Evolutionary conservation across 1,140 invertebrate species (phyloP).

Genomic region (Papilio dardanus): DNA sequence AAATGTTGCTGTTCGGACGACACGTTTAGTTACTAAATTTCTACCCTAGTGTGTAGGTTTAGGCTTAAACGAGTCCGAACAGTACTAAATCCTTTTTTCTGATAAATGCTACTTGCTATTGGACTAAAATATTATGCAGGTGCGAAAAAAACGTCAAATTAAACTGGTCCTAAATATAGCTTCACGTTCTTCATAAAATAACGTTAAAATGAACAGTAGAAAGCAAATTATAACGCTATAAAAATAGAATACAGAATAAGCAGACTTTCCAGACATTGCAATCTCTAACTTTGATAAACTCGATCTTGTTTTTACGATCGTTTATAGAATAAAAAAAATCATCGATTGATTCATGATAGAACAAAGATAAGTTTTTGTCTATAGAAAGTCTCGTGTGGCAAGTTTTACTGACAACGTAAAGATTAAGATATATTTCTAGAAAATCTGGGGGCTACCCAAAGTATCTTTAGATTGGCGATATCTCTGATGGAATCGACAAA

Average conservation of each 20-base stretch:
- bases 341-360: conserved; percentile 7
- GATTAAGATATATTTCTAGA: neutral
- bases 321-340: neutral
- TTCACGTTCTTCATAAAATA: neutral
- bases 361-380: conserved; percentile 8
- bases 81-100: too few species aligned
- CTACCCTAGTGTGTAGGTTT: too few species aligned
- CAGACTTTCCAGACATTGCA: conserved; percentile 8
- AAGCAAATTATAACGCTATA: neutral
- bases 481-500: too few species aligned
- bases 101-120: too few species aligned
- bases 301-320: conserved; percentile 4
- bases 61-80: too few species aligned
- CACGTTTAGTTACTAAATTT: too few species aligned
- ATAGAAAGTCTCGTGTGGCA: neutral
- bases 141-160: too few species aligned
- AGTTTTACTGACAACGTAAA: neutral
- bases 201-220: neutral
- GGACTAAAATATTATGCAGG: too few species aligned
- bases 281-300: conserved; percentile 17
- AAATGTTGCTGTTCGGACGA: too few species aligned
- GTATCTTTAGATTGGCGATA: too few species aligned
- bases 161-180: too few species aligned
- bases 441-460: too few species aligned
- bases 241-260: conserved; percentile 2